Conservation (phyloP, 2,797 vertebrate genomes). For the Triplophysa yarkandensis region DNA sequence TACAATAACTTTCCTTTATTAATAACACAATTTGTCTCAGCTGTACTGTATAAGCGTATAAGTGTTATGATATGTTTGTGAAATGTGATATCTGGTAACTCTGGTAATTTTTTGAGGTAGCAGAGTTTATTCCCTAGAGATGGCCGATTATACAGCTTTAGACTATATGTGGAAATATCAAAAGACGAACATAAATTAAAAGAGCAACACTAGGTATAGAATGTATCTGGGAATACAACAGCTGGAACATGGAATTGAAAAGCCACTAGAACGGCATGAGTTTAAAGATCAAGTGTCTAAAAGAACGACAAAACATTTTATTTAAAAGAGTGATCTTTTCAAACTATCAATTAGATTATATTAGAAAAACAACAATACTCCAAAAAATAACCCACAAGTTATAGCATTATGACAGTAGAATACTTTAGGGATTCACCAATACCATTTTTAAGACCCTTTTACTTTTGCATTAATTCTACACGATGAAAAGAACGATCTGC, state of each 20-base stretch:
- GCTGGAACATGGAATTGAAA: slow-evolving; percentile 9
- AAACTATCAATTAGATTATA: too few species aligned
- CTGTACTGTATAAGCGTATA: slow-evolving; percentile 2
- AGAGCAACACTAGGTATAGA: neutral
- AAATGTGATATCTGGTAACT: slow-evolving; percentile 4
- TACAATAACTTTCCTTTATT: slow-evolving; percentile 34
- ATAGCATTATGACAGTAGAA: too few species aligned
- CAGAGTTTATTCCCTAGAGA: neutral
- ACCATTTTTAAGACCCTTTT: too few species aligned
- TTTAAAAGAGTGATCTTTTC: slow-evolving; percentile 43
- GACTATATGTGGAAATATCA: slow-evolving; percentile 10
- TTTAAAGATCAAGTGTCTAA: neutral
- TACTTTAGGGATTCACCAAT: too few species aligned
- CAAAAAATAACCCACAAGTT: too few species aligned
- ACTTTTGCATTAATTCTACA: too few species aligned
- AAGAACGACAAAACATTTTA: slow-evolving; percentile 9
- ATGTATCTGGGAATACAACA: slow-evolving; percentile 4
- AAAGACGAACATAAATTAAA: slow-evolving; percentile 4
- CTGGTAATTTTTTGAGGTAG: neutral
- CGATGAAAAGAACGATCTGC: too few species aligned
- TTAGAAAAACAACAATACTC: too few species aligned
- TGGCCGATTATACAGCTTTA: neutral
- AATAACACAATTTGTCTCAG: slow-evolving; percentile 28
- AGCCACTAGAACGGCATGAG: neutral
- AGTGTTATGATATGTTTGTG: slow-evolving; percentile 15